These are phyloP conservation scores for Drosophila eohydei DNA, from an alignment of 2,888 invertebrate species.

Conservation along the genomic window DNA sequence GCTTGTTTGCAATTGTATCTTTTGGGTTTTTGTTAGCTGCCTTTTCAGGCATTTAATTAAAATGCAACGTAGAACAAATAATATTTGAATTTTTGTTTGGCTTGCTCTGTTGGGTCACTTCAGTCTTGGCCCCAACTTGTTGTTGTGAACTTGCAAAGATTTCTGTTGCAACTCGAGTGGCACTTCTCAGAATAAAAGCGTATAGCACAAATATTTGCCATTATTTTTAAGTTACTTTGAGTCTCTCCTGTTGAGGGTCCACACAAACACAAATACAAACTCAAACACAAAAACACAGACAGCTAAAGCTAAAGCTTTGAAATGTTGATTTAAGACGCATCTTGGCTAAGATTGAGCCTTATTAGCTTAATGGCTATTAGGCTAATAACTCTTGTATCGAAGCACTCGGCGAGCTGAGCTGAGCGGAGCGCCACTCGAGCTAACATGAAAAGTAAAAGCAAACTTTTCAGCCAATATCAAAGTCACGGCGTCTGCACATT, in stretches of 20 bases:
- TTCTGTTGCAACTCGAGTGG: slow-evolving; percentile 45
- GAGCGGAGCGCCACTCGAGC: slow-evolving; percentile 45
- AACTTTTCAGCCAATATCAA: slow-evolving; percentile 26
- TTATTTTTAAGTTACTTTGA: slow-evolving; percentile 44
- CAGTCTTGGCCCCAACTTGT: slow-evolving; percentile 38
- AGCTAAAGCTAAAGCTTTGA: slow-evolving; percentile 26
- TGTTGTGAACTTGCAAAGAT: slow-evolving; percentile 25
- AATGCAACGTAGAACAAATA: slow-evolving; percentile 41
- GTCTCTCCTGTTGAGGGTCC: neutral
- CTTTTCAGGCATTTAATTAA: slow-evolving; percentile 59
- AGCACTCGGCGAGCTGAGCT: slow-evolving; percentile 6
- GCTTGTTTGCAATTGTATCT: slow-evolving; percentile 44
- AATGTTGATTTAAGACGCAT: slow-evolving; percentile 51
- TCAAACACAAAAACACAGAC: slow-evolving; percentile 15
- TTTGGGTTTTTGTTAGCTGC: slow-evolving; percentile 12
- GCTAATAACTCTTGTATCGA: slow-evolving; percentile 51
- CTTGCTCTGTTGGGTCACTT: slow-evolving; percentile 28
- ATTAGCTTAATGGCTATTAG: slow-evolving; percentile 56
- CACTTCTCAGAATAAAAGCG: slow-evolving; percentile 23
- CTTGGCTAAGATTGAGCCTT: slow-evolving; percentile 26
- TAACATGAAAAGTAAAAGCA: slow-evolving; percentile 13
- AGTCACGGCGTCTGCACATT: slow-evolving; percentile 52
- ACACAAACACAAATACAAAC: slow-evolving; percentile 32
- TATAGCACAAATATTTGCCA: slow-evolving; percentile 50
- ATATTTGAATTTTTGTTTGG: slow-evolving; percentile 29